Conservation (phyloP, 2,888 invertebrate species). For the Hyles lineata region DNA sequence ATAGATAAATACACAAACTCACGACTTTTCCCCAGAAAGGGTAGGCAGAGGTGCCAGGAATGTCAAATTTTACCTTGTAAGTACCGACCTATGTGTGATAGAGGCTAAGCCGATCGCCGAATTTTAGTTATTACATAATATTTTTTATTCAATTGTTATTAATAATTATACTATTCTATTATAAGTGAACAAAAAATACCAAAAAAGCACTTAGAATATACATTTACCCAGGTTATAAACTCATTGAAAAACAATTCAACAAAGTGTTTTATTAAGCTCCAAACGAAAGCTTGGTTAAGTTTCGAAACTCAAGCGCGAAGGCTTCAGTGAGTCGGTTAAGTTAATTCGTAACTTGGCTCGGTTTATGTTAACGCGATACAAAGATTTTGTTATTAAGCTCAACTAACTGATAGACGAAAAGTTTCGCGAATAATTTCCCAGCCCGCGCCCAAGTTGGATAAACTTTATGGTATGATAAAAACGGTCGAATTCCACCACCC, state of each 20-base stretch:
- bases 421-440: conserved; percentile 11
- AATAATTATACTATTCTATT: too few relatives aligned
- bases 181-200: background rate
- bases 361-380: conserved; percentile 15
- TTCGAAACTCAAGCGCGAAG: background rate
- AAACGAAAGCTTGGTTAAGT: conserved; percentile 3
- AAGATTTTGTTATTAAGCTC: conserved; percentile 12
- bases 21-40: too few relatives aligned
- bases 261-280: conserved; percentile 14
- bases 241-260: background rate
- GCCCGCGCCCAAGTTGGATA: background rate
- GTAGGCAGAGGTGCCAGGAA: too few relatives aligned
- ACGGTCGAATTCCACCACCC: background rate
- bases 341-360: conserved; percentile 4
- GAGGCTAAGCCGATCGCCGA: too few relatives aligned
- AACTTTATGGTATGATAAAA: conserved; percentile 15
- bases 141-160: too few relatives aligned
- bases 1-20: too few relatives aligned
- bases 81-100: too few relatives aligned
- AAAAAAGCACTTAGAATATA: background rate
- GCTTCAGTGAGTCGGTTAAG: conserved; percentile 1
- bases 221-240: background rate
- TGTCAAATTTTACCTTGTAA: too few relatives aligned
- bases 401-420: conserved; percentile 6
- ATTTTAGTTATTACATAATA: too few relatives aligned